Evolutionary conservation across 2,888 invertebrate genomes (phyloP).

Genomic region (Stenotaenia linearis): DNA sequence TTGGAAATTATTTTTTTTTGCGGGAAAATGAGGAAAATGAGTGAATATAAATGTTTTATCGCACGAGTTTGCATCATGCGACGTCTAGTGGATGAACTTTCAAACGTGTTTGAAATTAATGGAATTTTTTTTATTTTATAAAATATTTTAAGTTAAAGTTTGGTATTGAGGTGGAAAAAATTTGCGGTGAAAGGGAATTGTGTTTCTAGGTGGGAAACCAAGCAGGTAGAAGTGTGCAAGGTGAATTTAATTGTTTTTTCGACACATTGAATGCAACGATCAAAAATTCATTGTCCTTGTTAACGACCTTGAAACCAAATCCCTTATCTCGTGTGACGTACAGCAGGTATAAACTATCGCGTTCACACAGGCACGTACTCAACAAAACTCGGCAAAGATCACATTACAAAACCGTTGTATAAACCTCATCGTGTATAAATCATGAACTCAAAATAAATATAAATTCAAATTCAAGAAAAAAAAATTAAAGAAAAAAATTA

Average conservation of each 20-base stretch:
- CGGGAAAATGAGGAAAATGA: too few species aligned
- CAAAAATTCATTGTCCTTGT: conserved; percentile 10
- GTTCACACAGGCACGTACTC: background rate
- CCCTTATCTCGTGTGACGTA: conserved; percentile 19
- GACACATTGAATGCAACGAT: background rate
- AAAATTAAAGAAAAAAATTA: background rate
- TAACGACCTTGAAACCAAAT: conserved; percentile 23
- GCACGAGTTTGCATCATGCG: background rate
- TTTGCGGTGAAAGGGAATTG: background rate
- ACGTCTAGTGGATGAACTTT: background rate
- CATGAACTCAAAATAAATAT: background rate
- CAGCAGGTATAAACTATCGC: background rate
- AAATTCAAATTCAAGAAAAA: background rate
- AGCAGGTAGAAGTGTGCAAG: background rate
- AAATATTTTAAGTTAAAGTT: too few species aligned
- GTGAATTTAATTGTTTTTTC: background rate
- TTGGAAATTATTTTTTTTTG: too few species aligned
- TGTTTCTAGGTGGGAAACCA: background rate
- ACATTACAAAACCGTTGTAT: background rate
- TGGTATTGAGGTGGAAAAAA: too few species aligned
- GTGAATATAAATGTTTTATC: too few species aligned
- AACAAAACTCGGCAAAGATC: background rate
- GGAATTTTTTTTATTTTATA: background rate
- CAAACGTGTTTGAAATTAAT: background rate
- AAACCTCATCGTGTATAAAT: background rate